Evolutionary conservation across 2,113 vertebrate genomes (phyloP), one percentile per base, ranked within the genome.

Genomic region (Nothocercus julius): DNA sequence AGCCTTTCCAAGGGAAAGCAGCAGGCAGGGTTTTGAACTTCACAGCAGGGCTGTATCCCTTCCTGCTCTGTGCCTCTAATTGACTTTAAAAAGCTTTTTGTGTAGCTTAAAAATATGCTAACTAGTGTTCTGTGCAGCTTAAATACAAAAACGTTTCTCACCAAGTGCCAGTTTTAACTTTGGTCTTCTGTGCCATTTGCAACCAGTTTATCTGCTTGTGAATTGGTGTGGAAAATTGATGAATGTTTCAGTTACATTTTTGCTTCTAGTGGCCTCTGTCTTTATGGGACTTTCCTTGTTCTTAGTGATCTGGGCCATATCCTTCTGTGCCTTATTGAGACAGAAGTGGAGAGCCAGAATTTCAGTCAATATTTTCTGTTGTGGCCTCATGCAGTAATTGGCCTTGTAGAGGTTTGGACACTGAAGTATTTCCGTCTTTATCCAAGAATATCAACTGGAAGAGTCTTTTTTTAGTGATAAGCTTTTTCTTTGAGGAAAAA

Each of bases 111-210:
- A 42, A 49, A 38, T 76, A n/a, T 59, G 34, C 51, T 6, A 36
- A n/a, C 45, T 67, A 17, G 80, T 38, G 20, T 64, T 20, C 84
- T 67, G n/a, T 2, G 3, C 20, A 9, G 59, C 82, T 87, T 8
- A 88, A 92, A 88, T 73, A 73, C 42, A 73, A 53, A 51, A 25
- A 44, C 54, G 44, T 14, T 73, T 49, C 70, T 92, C 78, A 56
- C 58, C 54, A 58, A 74, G 40, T 42, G 63, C 32, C 74, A 44
- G 49, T 44, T 68, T 61, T 42, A 69, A 76, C 59, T 92, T 47
- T 38, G 47, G 79, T 80, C 63, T 62, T 32, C 66, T 82, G 2
- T 77, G 42, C 38, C 63, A 18, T 70, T 58, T 81, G 73, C 67
- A 86, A 6, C 40, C 66, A 27, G 8, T 56, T 88, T 61, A 53